These are phyloP conservation scores for Perca schrenkii DNA, from an alignment of 2,113 vertebrate genomes.

Conservation along the genomic window DNA sequence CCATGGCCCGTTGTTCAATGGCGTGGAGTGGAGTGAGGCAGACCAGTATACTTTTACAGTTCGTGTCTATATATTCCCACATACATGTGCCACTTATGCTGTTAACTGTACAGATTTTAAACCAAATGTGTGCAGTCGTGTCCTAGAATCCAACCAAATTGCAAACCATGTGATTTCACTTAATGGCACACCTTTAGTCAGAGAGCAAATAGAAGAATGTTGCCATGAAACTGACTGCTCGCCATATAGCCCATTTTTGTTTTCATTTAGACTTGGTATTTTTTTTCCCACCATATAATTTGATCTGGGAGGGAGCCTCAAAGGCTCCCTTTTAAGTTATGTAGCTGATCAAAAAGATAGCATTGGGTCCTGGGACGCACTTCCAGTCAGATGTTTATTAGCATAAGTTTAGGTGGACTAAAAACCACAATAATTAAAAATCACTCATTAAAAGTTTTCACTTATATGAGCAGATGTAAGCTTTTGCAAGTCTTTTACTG, in stretches of 20 bases:
- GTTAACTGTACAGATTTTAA: not conserved
- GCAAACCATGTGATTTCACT: not conserved
- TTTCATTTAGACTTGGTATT: not conserved
- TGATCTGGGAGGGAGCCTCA: not conserved
- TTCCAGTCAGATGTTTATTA: not conserved
- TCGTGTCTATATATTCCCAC: not conserved
- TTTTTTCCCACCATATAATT: not conserved
- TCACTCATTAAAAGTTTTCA: not conserved
- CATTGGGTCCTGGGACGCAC: not conserved
- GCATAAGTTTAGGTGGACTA: not conserved
- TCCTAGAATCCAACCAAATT: not conserved
- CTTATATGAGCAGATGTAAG: not conserved
- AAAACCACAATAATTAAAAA: not conserved
- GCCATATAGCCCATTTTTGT: not conserved
- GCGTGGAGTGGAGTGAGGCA: not conserved
- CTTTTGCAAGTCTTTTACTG: not conserved
- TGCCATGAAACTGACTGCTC: not conserved
- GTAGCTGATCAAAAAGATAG: not conserved
- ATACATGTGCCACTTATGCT: not conserved
- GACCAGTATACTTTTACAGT: not conserved
- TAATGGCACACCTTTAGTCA: not conserved
- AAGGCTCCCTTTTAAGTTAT: not conserved
- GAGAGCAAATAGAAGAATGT: not conserved
- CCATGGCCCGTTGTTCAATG: slow-evolving; percentile 28
- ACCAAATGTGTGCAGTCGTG: not conserved